phyloP scores from a whole-genome alignment of 2,888 invertebrate species.

The Beris chalybata region DNA sequence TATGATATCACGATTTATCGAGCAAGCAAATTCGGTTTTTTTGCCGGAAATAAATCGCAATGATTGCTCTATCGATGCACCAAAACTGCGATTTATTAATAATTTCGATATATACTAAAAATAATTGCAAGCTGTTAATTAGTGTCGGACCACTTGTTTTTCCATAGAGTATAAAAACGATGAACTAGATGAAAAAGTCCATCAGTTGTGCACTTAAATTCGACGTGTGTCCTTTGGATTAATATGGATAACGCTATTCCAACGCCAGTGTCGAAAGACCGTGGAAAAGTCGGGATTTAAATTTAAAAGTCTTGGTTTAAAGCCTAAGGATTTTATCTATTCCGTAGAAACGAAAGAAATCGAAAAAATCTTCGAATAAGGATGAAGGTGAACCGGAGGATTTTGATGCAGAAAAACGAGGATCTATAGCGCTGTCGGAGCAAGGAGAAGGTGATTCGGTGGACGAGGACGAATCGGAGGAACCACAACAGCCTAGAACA shows the following conservation, averaged over 20 bases:
- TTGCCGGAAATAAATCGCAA: too few relatives aligned
- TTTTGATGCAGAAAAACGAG: constrained; percentile 12
- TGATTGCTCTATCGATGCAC: too few relatives aligned
- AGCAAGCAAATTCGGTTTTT: too few relatives aligned
- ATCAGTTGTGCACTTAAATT: too few relatives aligned
- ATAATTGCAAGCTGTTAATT: too few relatives aligned
- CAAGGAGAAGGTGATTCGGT: neutral
- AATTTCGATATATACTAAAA: too few relatives aligned
- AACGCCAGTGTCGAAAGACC: constrained; percentile 30
- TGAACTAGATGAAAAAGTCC: too few relatives aligned
- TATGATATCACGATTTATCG: too few relatives aligned
- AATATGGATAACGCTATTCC: constrained; percentile 34
- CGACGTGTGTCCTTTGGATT: too few relatives aligned
- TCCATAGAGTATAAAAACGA: too few relatives aligned
- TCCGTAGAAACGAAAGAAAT: constrained; percentile 2
- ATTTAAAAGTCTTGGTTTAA: constrained; percentile 23
- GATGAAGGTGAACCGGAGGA: neutral
- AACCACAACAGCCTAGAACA: constrained; percentile 45
- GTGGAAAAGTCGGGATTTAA: constrained; percentile 19
- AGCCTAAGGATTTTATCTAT: constrained; percentile 7
- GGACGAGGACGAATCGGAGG: constrained; percentile 37
- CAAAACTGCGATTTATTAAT: too few relatives aligned
- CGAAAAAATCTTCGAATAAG: constrained; percentile 4
- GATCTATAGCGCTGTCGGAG: constrained; percentile 21
- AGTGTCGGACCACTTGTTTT: too few relatives aligned